Evolutionary conservation across 2,888 invertebrate species (phyloP), one percentile per base, ranked within the genome.

Genomic region (Agrochola circellaris): DNA sequence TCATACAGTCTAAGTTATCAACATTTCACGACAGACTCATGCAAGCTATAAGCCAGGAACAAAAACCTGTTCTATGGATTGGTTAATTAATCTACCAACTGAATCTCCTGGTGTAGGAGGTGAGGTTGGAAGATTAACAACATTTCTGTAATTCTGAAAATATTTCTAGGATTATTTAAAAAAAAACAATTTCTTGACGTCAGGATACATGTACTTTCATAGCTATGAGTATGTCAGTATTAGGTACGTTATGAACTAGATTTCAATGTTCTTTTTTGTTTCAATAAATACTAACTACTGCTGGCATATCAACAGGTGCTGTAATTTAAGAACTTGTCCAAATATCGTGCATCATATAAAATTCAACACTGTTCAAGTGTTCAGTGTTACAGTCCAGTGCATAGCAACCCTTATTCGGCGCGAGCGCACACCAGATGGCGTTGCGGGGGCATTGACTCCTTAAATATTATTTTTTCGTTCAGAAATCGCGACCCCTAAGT

Each of bases 401-500:
- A 48, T 68, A 71, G 30, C 73, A 67, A 80, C 82, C 88, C 74
- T 83, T 73, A 70, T 20, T 38, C 87, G 90, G 90, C 93, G 94
- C 93, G 88, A 87, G 93, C 94, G 95, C 93, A 90, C 91, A 88
- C 94, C 96, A 96, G 95, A 95, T 96, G 96, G 93, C 91, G 89
- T 75, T 86, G 80, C 34, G 91, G 90, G 95, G 95, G 94, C 96
- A 95, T 93, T 95, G 96, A 96, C 96, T 96, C 88, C 91, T 94
- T 92, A 92, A 94, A 93, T 91, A 89, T 90, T 83, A 90, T 93
- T 93, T 93, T 93, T 93, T 91, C 83, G 85, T 90, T 77, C 73
- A 80, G 86, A 93, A 94, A 94, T 94, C 92, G 95, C 95, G 93
- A 95, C 95, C 95, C 95, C 93, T 94, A 94, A 95, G 90, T 94